Evolutionary conservation across 2,888 invertebrate species (phyloP), one percentile per base, ranked within the genome.

Genomic region (Leucania comma): DNA sequence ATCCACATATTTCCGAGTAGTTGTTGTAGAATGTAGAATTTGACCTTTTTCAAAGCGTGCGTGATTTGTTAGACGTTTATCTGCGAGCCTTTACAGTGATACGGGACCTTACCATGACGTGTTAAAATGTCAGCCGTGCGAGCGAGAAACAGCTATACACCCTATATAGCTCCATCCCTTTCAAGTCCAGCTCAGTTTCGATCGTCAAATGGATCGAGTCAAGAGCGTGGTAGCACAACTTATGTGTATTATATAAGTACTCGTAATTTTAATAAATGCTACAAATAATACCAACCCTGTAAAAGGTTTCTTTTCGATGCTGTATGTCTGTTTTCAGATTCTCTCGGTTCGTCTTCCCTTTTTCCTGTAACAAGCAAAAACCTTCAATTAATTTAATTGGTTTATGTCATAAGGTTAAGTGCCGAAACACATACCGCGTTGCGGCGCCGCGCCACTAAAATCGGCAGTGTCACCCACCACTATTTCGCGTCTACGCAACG

Each of bases 301-400:
- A 96, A 87, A 93, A 95, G 53, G 93, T 95, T 93, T 96, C 95
- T 89, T 95, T 95, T 81, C 96, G 92, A 86, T 95, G 96, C 83
- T 95, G 95, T 91, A 95, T 95, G 64, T 95, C 95, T 76, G 96
- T 96, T 90, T 94, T 95, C 81, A 96, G 87, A 91, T 93, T 92
- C 88, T 95, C 95, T 72, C 95, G 91, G 83, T 95, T 93, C 71
- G 89, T 94, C 78, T 92, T 95, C 78, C 94, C 95, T 91, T 94
- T 95, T 84, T 91, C 90, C 96, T 96, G 93, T 5, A 95, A 94
- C 94, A 95, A 95, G 64, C 22, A 63, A 80, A 87, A 86, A 75
- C 2, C 1, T 26, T 29, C 3, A 46, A 26, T 75, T 61, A 73
- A 48, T 59, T 51, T 42, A 17, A 57, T 17, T 38, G 5, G 9